phyloP scores from a whole-genome alignment of 1,140 invertebrate genomes.

The Drosophila nigromelanica region DNA sequence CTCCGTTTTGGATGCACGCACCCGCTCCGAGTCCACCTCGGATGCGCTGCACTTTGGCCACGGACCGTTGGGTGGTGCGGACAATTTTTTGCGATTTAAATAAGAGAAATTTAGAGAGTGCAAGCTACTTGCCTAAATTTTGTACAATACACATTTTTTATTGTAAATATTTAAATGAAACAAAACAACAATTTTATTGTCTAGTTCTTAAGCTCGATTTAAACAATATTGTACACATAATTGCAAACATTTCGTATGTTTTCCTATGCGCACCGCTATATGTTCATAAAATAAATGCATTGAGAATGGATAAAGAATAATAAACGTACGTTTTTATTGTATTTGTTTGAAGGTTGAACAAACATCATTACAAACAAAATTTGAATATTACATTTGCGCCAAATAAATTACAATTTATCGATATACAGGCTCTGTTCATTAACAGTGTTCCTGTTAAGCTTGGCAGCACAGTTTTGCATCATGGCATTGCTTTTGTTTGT shows the following conservation, averaged over 20 bases:
- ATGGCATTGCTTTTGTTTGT: too few relatives aligned
- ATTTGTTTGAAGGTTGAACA: not conserved
- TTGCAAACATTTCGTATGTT: constrained; percentile 31
- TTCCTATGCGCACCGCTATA: constrained; percentile 54
- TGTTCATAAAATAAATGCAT: constrained; percentile 52
- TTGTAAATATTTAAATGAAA: constrained; percentile 70
- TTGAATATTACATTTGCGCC: not conserved
- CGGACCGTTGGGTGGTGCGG: constrained; percentile 65
- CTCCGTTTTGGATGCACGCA: constrained; percentile 67
- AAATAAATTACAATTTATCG: not conserved
- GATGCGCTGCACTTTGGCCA: constrained; percentile 78
- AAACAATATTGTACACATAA: constrained; percentile 20
- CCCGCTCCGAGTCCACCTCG: constrained; percentile 64
- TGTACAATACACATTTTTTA: constrained; percentile 50
- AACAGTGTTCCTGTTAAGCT: constrained; percentile 9
- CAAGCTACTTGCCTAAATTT: constrained; percentile 24
- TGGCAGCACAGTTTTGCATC: not conserved
- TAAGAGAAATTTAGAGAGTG: constrained; percentile 13
- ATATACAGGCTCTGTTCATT: not conserved
- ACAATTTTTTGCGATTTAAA: constrained; percentile 69
- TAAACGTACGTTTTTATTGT: not conserved
- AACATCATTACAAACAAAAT: not conserved
- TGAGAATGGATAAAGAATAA: not conserved
- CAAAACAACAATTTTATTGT: constrained; percentile 36
- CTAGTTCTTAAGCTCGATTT: constrained; percentile 51